Conservation (phyloP, 2,888 invertebrate genomes). For the Pristionchus fissidentatus region DNA sequence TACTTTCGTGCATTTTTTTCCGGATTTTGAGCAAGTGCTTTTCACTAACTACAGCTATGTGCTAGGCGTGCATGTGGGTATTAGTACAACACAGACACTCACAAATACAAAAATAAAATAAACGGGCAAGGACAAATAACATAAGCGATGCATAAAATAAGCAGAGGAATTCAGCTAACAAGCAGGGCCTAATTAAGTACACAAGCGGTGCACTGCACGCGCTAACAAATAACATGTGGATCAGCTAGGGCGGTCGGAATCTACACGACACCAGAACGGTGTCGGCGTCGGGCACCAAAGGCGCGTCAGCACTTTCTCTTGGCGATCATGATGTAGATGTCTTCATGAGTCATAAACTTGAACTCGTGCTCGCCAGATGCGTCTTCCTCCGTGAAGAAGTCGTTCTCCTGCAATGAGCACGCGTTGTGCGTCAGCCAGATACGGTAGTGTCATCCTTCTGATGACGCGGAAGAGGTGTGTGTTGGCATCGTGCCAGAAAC, state of each 20-base stretch:
- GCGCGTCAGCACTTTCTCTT: slow-evolving; percentile 59
- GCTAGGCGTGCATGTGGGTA: no score
- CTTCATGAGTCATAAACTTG: slow-evolving; percentile 71
- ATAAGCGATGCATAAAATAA: neutral
- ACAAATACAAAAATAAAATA: neutral
- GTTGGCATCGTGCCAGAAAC: neutral
- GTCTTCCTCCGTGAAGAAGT: slow-evolving; percentile 64
- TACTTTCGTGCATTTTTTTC: no score
- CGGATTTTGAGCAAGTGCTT: no score
- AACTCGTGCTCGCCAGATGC: slow-evolving; percentile 57
- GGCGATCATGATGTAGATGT: slow-evolving; percentile 71
- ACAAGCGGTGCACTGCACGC: neutral
- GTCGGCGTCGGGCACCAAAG: neutral
- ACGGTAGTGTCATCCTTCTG: neutral
- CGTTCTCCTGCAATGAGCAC: slow-evolving; percentile 61
- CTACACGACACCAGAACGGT: no score
- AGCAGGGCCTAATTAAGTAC: neutral
- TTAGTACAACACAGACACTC: slow-evolving; percentile 23
- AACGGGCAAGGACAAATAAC: slow-evolving; percentile 11
- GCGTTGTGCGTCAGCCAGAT: neutral
- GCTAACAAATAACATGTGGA: neutral
- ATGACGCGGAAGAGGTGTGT: neutral
- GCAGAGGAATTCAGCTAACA: neutral
- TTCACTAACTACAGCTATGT: no score
- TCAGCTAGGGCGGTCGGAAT: slow-evolving; percentile 18